phyloP scores from a whole-genome alignment of 2,113 vertebrate species.

The Caranx melampygus region DNA sequence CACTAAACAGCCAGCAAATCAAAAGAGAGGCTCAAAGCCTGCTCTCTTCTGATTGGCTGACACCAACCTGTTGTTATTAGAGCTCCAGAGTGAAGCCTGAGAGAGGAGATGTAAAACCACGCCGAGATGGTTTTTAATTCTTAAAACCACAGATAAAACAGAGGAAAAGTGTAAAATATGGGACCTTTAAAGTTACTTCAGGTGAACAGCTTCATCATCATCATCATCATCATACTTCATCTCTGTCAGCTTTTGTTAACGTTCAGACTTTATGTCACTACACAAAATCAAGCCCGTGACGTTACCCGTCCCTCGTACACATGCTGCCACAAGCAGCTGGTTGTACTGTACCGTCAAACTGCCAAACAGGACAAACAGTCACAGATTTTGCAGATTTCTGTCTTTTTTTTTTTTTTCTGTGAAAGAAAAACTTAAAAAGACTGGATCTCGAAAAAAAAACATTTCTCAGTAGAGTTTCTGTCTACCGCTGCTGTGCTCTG shows the following conservation, averaged over 20 bases:
- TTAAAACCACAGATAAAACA: too few relatives aligned
- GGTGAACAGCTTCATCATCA: neutral
- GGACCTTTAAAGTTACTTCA: constrained; percentile 13
- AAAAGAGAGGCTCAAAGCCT: too few relatives aligned
- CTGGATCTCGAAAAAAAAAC: neutral
- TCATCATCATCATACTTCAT: neutral
- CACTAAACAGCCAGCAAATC: too few relatives aligned
- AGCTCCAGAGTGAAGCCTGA: too few relatives aligned
- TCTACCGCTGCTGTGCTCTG: constrained; percentile 1
- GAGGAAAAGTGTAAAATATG: too few relatives aligned
- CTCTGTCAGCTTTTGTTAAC: constrained; percentile 2
- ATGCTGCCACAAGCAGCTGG: neutral
- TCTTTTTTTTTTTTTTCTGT: neutral
- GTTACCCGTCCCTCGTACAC: constrained; percentile 4
- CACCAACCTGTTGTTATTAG: too few relatives aligned
- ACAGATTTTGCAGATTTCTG: neutral
- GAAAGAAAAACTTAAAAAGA: neutral
- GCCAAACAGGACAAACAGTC: neutral
- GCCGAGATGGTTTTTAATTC: too few relatives aligned
- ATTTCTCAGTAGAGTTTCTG: neutral
- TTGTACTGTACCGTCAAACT: neutral
- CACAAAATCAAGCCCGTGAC: constrained; percentile 23
- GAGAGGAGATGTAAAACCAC: too few relatives aligned
- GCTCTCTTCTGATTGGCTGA: too few relatives aligned
- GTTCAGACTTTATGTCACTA: neutral